Evolutionary conservation across 1,140 invertebrate species (phyloP).

Genomic region (Aphis craccivora): DNA sequence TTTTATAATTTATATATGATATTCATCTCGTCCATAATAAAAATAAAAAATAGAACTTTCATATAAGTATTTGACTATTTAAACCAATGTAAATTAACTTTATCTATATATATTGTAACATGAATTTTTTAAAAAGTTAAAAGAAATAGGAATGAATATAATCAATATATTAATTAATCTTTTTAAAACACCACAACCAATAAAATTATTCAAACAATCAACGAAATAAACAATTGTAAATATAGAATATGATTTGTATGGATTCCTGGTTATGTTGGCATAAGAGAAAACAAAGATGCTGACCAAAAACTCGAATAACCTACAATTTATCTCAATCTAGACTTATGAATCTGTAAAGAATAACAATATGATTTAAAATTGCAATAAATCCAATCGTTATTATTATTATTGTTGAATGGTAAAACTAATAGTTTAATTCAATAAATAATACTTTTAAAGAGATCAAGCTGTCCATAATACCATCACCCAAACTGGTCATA

Average conservation of each 20-base stretch:
- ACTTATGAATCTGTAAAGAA: neutral
- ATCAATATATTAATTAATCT: too few relatives aligned
- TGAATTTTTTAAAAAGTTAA: too few relatives aligned
- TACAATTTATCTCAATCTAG: neutral
- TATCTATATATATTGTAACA: too few relatives aligned
- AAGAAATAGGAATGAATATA: too few relatives aligned
- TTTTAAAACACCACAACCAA: neutral
- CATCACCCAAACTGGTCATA: neutral
- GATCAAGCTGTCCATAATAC: neutral
- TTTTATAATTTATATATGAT: neutral
- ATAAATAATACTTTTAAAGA: neutral
- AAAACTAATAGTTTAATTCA: neutral
- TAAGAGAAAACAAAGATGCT: neutral
- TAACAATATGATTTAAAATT: neutral
- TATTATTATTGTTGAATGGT: neutral
- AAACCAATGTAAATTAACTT: neutral
- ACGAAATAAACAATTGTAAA: neutral
- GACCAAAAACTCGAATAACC: neutral
- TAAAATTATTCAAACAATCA: neutral
- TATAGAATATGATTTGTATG: neutral
- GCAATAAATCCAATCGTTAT: neutral
- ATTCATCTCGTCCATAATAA: neutral
- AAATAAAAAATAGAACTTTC: neutral
- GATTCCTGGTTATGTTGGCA: neutral
- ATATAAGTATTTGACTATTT: neutral